These are phyloP conservation scores for Platyscapa corneri DNA, from an alignment of 1,140 invertebrate species.

Conservation along the genomic window DNA sequence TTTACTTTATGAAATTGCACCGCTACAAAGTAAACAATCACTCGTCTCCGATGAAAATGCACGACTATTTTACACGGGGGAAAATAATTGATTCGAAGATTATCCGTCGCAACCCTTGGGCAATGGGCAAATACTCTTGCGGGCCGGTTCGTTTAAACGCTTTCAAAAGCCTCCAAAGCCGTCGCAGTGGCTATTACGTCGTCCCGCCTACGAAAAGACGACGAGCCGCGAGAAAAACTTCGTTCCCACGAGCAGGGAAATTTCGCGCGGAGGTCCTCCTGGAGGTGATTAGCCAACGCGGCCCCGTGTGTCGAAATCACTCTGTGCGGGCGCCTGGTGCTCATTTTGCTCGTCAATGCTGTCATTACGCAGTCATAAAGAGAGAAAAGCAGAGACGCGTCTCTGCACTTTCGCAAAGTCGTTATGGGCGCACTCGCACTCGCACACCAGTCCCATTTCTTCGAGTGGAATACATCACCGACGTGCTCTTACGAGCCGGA, in stretches of 20 bases:
- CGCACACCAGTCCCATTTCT: neutral
- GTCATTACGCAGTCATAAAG: neutral
- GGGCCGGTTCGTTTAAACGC: too few species aligned
- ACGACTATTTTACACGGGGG: too few species aligned
- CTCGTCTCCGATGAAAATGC: too few species aligned
- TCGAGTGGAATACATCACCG: neutral
- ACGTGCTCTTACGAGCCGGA: neutral
- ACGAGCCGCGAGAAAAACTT: conserved; percentile 19
- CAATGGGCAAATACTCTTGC: neutral
- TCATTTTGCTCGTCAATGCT: conserved; percentile 24
- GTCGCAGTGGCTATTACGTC: neutral
- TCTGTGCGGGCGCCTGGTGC: neutral
- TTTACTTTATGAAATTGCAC: too few species aligned
- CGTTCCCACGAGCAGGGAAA: neutral
- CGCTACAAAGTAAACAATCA: too few species aligned
- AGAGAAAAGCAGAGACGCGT: neutral
- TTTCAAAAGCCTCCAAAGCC: too few species aligned
- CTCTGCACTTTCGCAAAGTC: conserved; percentile 8
- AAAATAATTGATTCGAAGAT: neutral
- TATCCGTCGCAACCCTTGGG: neutral
- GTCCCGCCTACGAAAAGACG: neutral
- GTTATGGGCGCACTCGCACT: neutral
- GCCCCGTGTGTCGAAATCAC: conserved; percentile 24
- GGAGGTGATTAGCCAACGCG: neutral
- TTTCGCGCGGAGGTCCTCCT: neutral